Percentiles rank a stretch among this genome's conserved stretches.
phyloP scores from a whole-genome alignment of 2,888 invertebrate genomes.

The Pseudolycoriella hygida region DNA sequence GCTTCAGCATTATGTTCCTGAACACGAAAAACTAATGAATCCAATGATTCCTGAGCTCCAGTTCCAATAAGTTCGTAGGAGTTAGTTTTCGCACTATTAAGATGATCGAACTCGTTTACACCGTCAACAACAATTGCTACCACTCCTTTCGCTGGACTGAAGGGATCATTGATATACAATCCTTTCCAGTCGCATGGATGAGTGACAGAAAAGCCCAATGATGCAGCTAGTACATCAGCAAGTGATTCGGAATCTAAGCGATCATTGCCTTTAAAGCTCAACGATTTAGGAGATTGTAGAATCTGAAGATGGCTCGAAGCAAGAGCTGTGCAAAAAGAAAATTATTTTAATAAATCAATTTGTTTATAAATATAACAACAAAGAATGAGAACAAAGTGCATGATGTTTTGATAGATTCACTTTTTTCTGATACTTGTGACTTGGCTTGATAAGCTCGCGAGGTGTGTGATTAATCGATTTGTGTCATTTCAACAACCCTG shows the following conservation, averaged over 20 bases:
- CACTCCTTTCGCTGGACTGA: constrained; percentile 51
- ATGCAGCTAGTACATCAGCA: constrained; percentile 52
- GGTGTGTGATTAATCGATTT: no score
- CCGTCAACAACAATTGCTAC: constrained; percentile 56
- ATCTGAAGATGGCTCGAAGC: constrained; percentile 41
- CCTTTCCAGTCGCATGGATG: constrained; percentile 54
- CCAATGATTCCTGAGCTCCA: constrained; percentile 20
- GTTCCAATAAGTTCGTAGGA: constrained; percentile 19
- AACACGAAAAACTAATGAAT: constrained; percentile 40
- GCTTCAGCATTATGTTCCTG: constrained; percentile 40
- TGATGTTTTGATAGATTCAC: no score
- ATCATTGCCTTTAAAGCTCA: constrained; percentile 48
- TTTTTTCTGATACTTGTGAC: no score
- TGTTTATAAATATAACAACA: not conserved
- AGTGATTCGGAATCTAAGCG: constrained; percentile 39
- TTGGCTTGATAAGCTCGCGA: no score
- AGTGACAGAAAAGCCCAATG: constrained; percentile 54
- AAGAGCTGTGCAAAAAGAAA: constrained; percentile 13
- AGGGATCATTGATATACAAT: constrained; percentile 48
- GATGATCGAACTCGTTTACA: constrained; percentile 20
- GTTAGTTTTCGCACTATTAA: constrained; percentile 9
- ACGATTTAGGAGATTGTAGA: constrained; percentile 46
- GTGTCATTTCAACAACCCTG: no score
- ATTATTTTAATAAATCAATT: not conserved
- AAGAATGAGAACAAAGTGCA: no score